Evolutionary conservation across 2,888 invertebrate genomes (phyloP), one percentile per base, ranked within the genome.

Genomic region (Phania funesta): DNA sequence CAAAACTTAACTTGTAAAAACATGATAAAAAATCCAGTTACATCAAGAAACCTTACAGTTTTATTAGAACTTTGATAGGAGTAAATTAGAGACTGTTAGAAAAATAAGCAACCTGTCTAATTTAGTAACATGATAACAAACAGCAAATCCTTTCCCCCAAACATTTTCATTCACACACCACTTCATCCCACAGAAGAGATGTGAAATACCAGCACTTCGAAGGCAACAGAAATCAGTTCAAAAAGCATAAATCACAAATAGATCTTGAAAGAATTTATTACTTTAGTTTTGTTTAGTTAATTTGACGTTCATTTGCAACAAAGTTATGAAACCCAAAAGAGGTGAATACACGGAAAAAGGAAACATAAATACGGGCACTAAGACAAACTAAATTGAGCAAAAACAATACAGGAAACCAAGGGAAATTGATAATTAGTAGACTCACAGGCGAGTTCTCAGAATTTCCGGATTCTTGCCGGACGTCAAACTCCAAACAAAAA

Each of bases 181-280:
- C 56, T 56, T 35, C 32, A 52, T 44, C 38, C n/a, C 29, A 4
- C 3, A 20, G 38, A 38, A 38, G 13, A 50, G 13, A 29, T 29
- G 11, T 38, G 35, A 18, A 16, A 60, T n/a, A 38, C 13, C 41
- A 52, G 1, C 38, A 20, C 38, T 24, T 38, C 38, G 3, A 2
- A 46, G 8, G 35, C 20, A 29, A 29, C 16, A 29, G 29, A 67
- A 79, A 35, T 11, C 35, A 9, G 46, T 52, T 41, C 29, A 54
- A 7, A 50, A 35, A 35, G 18, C 65, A 74, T 73, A 73, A 81
- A 81, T 81, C 77, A 77, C 54, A 68, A 73, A 81, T 73, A 73
- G 73, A 20, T 50, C 62, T 46, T 41, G 26, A 29, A 64, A 64
- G 73, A 56, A 77, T 77, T 81, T 77, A 73, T 81, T 56, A 77